Evolutionary conservation across 2,113 vertebrate species (phyloP).

Genomic region (Morone saxatilis): DNA sequence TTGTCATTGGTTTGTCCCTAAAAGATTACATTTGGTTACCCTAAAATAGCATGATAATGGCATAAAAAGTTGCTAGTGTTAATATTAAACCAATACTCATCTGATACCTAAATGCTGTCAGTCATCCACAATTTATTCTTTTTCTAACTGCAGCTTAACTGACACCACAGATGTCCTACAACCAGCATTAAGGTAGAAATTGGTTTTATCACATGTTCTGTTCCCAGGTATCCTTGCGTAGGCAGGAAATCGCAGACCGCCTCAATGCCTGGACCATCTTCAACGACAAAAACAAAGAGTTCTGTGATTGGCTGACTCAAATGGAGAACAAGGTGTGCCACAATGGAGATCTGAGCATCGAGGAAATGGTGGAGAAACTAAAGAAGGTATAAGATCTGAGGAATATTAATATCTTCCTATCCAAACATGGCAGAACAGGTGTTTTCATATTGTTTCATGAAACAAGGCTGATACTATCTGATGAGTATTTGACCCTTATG

Average conservation of each 20-base stretch:
- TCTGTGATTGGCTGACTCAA: conserved; percentile 94
- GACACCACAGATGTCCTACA: not conserved
- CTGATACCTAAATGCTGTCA: not conserved
- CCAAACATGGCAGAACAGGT: not conserved
- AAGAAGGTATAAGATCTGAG: conserved; percentile 88
- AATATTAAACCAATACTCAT: not conserved
- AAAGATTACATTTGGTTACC: not conserved
- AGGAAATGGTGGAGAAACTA: conserved; percentile 96
- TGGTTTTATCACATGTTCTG: not conserved
- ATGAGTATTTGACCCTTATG: not conserved
- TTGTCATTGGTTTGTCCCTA: not conserved
- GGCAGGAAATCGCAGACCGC: conserved; percentile 91
- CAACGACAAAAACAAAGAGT: conserved; percentile 93
- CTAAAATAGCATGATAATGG: not conserved
- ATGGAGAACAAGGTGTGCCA: conserved; percentile 94
- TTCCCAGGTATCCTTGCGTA: conserved; percentile 88
- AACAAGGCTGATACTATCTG: not conserved
- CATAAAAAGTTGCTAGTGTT: not conserved
- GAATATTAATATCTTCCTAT: not conserved
- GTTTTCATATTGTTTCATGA: not conserved
- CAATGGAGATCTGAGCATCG: conserved; percentile 89
- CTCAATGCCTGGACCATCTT: conserved; percentile 94
- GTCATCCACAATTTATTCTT: not conserved
- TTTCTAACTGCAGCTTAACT: not conserved
- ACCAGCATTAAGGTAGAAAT: not conserved